Conservation (phyloP, 1,140 invertebrate species). For the Saccostrea cuccullata region DNA sequence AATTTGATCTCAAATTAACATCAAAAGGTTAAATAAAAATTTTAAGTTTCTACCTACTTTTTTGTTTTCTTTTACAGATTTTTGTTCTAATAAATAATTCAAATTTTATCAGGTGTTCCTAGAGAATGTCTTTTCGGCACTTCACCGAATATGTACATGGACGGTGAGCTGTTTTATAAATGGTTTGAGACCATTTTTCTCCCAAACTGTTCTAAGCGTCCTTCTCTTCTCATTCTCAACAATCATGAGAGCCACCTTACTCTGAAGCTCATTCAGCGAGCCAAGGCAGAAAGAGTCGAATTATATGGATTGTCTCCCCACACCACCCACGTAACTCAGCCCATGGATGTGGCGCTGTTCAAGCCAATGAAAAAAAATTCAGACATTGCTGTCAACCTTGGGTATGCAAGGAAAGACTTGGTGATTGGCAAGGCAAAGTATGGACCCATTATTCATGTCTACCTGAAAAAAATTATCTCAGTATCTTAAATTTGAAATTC, state of each 20-base stretch:
- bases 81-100: no score
- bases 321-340: constrained; percentile 35
- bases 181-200: no score
- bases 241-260: constrained; percentile 40
- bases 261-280: background rate
- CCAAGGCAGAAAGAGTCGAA: background rate
- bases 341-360: no score
- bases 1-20: no score
- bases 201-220: background rate
- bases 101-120: background rate
- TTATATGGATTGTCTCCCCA: constrained; percentile 16
- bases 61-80: no score
- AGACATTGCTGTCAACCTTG: no score
- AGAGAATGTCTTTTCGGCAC: background rate
- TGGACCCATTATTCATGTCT: background rate
- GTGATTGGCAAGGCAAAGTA: background rate
- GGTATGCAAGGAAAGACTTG: background rate
- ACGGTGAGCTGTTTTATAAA: constrained; percentile 18
- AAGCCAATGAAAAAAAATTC: no score
- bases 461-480: background rate
- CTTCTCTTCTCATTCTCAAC: background rate
- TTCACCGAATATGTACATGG: background rate
- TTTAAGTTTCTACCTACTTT: no score
- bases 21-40: no score
- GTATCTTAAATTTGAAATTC: background rate